Evolutionary conservation across 2,113 vertebrate genomes (phyloP), one percentile per base, ranked within the genome.

Genomic region (Phyllostomus hastatus): DNA sequence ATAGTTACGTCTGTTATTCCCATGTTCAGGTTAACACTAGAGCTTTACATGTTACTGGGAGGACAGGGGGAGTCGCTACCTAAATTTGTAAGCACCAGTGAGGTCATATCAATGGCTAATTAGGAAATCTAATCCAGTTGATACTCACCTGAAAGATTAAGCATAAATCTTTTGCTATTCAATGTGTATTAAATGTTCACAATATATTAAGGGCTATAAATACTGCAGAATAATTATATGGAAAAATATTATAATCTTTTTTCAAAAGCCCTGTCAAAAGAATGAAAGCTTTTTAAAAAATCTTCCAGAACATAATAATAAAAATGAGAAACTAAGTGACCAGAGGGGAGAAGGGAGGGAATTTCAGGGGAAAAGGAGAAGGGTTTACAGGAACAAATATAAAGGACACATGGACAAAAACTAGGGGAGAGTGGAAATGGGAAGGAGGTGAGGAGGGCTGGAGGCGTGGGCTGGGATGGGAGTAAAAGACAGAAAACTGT

Each of bases 61-160:
- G 5, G 7, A 3, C 5, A 2, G 15, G 11, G 10, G 57, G 15
- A 1, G 35, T 67, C 41, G 69, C 31, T 54, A 35, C 76, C n/a
- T 67, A 97, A 96, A 72, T 91, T 57, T 84, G 67, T 50, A 95
- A 93, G 35, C 26, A 80, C 20, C 33, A 73, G 7, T 38, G 75
- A 95, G 28, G 46, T 93, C 82, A 96, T 54, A 91, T 80, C 85
- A 88, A 80, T 93, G 86, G 41, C 67, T 89, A 90, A 92, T 86
- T 76, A 96, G 43, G 61, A 81, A 95, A 90, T 94, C 33, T 85
- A 95, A 67, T 67, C 80, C 41, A 94, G 78, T 2, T 70, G 54
- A 66, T 86, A 81, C 2, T 72, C 31, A 81, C 41, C 78, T 88
- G 78, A 92, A 97, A 91, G 35, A 16, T 72, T 35, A 91, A 91